Evolutionary conservation across 2,888 invertebrate genomes (phyloP), one percentile per base, ranked within the genome.

Genomic region (Pollenia griseotomentosa): DNA sequence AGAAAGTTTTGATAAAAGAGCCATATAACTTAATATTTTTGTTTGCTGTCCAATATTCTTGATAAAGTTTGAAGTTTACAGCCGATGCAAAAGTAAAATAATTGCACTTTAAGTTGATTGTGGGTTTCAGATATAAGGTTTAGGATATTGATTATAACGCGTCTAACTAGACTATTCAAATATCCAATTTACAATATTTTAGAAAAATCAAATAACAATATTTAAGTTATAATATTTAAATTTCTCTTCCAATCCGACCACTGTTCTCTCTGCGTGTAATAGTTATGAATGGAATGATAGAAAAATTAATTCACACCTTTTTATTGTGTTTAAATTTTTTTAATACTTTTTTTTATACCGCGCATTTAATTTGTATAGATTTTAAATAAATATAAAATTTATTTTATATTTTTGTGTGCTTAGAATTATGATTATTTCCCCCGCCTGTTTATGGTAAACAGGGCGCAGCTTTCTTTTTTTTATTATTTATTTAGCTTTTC

Each of bases 321-420:
- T 55, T 71, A 44, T 73, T 65, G 55, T 74, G 74, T 73, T 53
- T 33, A 59, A 73, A 6, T 46, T 65, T 74, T 71, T 70, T 66
- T 59, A 74, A 53, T 68, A 23, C 40, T 57, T 57, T 19, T n/a
- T 23, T 77, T 57, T 51, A 46, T 33, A 11, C 14, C 11, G 48
- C 48, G 11, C 46, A 57, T 83, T 48, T 73, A 78, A 55, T 74
- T 44, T 84, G 73, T 59, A 40, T 68, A 14, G 19, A 61, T 68
- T 66, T 78, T 78, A 66, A 78, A 73, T 78, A 71, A 78, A 66
- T 61, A 66, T 73, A 66, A 79, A 84, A 84, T 65, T 78, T 11
- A 73, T 84, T 84, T 73, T 66, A 66, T 71, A n/a, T 48, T 48
- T 33, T 23, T 46, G 55, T 66, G 73, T 73, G 83, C 40, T 14